phyloP scores from a whole-genome alignment of 2,113 vertebrate species.

The Gnathonemus longibarbis region DNA sequence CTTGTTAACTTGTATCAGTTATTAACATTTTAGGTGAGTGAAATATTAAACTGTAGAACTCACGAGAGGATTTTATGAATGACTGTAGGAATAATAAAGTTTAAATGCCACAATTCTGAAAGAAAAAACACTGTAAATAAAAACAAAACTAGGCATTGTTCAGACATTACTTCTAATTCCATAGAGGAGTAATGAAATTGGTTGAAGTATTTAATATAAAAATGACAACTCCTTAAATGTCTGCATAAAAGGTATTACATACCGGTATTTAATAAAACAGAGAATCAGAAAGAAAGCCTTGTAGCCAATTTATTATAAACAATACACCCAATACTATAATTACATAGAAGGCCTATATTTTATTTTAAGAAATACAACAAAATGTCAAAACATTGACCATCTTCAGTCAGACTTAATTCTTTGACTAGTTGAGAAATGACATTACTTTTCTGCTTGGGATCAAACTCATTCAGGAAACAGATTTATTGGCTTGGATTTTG shows the following conservation, averaged over 20 bases:
- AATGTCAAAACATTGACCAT: neutral
- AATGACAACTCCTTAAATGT: neutral
- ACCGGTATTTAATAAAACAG: neutral
- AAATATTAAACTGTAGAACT: neutral
- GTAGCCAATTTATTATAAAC: neutral
- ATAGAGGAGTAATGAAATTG: neutral
- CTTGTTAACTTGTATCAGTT: neutral
- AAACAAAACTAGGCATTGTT: neutral
- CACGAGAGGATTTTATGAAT: neutral
- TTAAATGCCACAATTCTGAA: neutral
- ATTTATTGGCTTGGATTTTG: neutral
- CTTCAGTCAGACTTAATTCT: neutral
- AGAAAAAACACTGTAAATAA: neutral
- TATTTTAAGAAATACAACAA: neutral
- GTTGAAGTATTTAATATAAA: neutral
- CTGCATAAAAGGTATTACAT: neutral
- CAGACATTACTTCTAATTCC: neutral
- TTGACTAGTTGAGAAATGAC: neutral
- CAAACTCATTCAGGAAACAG: neutral
- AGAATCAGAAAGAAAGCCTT: neutral
- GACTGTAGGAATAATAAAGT: neutral
- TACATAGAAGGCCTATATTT: neutral
- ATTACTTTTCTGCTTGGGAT: neutral
- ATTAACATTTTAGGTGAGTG: neutral
- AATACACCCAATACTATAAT: neutral